Evolutionary conservation across 1,140 invertebrate genomes (phyloP).

Genomic region (Diachasmimorpha longicaudata): DNA sequence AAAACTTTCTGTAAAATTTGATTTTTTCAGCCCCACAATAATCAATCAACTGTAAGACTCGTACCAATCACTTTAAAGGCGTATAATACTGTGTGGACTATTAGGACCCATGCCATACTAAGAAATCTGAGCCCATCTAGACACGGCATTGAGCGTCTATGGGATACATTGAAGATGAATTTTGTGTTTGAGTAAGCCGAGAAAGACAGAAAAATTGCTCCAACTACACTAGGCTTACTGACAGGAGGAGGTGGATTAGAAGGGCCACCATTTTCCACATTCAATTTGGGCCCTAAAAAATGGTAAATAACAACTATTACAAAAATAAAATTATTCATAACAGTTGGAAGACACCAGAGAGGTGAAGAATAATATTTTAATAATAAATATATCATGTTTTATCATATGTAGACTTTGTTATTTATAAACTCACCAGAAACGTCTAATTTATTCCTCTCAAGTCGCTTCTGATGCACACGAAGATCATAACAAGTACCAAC

Average conservation of each 20-base stretch:
- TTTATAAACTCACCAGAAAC: not conserved
- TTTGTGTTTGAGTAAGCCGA: conserved; percentile 56
- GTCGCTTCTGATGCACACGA: conserved; percentile 37
- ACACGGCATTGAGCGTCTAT: conserved; percentile 35
- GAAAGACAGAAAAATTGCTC: conserved; percentile 52
- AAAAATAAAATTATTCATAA: too few relatives aligned
- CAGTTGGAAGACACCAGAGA: too few relatives aligned
- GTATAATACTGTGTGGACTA: conserved; percentile 57
- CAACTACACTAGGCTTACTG: not conserved
- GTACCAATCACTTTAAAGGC: conserved; percentile 47
- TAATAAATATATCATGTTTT: too few relatives aligned
- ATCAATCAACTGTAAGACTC: too few relatives aligned
- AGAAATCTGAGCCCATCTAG: conserved; percentile 60
- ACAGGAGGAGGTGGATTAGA: not conserved
- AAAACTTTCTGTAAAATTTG: too few relatives aligned
- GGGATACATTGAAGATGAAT: conserved; percentile 43
- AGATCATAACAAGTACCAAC: conserved; percentile 49
- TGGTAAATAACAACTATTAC: not conserved
- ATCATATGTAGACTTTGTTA: too few relatives aligned
- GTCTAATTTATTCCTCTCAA: not conserved
- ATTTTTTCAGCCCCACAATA: too few relatives aligned
- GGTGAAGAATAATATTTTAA: too few relatives aligned
- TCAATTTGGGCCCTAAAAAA: not conserved
- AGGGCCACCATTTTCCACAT: not conserved
- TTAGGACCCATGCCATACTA: conserved; percentile 61